Evolutionary conservation across 1,140 invertebrate species (phyloP).

Genomic region (Eriocheir sinensis): DNA sequence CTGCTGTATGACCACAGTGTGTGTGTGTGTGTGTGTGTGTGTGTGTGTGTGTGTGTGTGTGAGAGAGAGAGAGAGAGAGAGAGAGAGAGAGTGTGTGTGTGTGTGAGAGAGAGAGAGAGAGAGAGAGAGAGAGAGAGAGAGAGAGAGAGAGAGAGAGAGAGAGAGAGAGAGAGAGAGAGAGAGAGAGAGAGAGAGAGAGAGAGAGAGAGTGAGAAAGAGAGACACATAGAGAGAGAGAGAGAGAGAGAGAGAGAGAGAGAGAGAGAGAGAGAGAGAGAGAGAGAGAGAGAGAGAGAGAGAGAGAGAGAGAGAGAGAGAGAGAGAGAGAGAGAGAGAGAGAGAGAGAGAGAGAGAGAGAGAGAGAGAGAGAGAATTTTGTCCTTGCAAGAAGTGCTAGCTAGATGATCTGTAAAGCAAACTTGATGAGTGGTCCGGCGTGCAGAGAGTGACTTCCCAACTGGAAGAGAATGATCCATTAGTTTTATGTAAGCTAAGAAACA

Average conservation of each 20-base stretch:
- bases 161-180: conserved; percentile 48
- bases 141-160: conserved; percentile 45
- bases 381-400: not conserved
- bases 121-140: conserved; percentile 39
- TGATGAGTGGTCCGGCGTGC: not conserved
- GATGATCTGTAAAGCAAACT: not conserved
- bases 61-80: conserved; percentile 28
- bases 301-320: conserved; percentile 50
- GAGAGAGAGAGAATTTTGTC: not conserved
- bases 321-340: conserved; percentile 36
- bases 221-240: conserved; percentile 38
- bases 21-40: too few species aligned
- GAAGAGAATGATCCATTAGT: not conserved
- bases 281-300: conserved; percentile 44
- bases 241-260: not conserved
- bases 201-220: not conserved
- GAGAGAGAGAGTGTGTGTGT: not conserved
- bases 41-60: too few species aligned
- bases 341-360: not conserved
- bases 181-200: not conserved
- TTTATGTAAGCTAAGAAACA: too few species aligned
- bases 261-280: conserved; percentile 19
- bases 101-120: not conserved
- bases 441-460: not conserved
- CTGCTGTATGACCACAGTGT: too few species aligned